Evolutionary conservation across 2,113 vertebrate genomes (phyloP).

Genomic region (Eurystomus gularis): DNA sequence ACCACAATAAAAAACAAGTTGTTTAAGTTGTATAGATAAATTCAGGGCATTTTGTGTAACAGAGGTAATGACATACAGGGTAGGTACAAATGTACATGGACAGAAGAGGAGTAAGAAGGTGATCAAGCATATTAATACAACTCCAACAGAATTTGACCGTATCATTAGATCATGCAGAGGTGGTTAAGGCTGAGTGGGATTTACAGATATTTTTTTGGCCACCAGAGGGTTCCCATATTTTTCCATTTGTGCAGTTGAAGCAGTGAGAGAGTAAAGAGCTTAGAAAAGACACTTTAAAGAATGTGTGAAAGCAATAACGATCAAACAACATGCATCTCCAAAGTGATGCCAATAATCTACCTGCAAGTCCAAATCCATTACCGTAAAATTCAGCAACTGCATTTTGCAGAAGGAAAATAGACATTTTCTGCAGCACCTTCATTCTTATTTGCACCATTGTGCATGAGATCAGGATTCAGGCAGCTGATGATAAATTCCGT

Average conservation of each 20-base stretch:
- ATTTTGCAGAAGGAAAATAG: neutral
- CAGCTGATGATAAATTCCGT: neutral
- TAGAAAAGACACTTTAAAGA: neutral
- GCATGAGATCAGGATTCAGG: neutral
- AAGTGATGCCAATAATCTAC: neutral
- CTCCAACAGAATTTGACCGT: neutral
- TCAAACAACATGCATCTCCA: neutral
- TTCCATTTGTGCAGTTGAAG: neutral
- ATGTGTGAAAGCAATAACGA: neutral
- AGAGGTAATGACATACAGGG: neutral
- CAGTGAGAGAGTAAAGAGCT: neutral
- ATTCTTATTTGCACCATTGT: neutral
- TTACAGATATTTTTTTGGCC: conserved; percentile 59
- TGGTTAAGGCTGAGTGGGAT: conserved; percentile 22
- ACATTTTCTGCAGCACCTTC: neutral
- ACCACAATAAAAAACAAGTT: neutral
- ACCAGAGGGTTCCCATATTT: conserved; percentile 64
- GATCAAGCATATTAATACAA: neutral
- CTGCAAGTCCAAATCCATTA: neutral
- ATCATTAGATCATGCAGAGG: neutral
- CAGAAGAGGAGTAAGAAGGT: neutral
- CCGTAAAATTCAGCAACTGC: neutral
- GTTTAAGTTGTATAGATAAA: neutral
- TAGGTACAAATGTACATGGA: neutral
- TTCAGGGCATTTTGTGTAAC: neutral